Evolutionary conservation across 1,140 invertebrate genomes (phyloP).

Genomic region (Rhyacophila brunnea): DNA sequence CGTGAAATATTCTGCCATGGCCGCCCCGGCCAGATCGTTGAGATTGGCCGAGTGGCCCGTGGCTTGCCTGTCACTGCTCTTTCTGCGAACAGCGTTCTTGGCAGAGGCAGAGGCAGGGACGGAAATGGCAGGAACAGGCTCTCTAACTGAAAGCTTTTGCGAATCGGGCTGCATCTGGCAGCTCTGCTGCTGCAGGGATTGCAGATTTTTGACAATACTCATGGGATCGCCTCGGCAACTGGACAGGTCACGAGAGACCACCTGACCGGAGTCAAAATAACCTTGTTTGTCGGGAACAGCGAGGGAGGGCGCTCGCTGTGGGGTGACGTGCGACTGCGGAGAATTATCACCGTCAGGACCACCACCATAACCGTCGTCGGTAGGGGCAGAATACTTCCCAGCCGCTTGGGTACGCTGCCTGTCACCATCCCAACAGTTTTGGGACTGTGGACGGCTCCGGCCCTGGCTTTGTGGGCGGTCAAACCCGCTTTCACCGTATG

Average conservation of each 20-base stretch:
- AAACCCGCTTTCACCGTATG: slow-evolving; percentile 60
- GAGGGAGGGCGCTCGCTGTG: slow-evolving; percentile 35
- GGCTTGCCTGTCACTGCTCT: slow-evolving; percentile 54
- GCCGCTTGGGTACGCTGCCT: slow-evolving; percentile 26
- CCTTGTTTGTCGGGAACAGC: slow-evolving; percentile 44
- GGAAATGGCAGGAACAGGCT: slow-evolving; percentile 42
- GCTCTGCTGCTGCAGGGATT: slow-evolving; percentile 60
- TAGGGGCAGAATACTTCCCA: slow-evolving; percentile 35
- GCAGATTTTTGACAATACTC: slow-evolving; percentile 72
- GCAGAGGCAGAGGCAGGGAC: slow-evolving; percentile 36
- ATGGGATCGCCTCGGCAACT: slow-evolving; percentile 71
- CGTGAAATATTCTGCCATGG: slow-evolving; percentile 58
- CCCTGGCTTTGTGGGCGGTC: slow-evolving; percentile 55
- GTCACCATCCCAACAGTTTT: slow-evolving; percentile 52
- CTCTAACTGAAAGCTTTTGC: slow-evolving; percentile 48
- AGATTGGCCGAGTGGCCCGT: slow-evolving; percentile 45
- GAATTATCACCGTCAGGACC: slow-evolving; percentile 22
- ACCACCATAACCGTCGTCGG: slow-evolving; percentile 39
- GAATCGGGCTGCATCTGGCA: slow-evolving; percentile 57
- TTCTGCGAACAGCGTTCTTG: slow-evolving; percentile 50
- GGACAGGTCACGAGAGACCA: slow-evolving; percentile 67
- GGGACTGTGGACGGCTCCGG: slow-evolving; percentile 41
- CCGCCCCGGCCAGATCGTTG: slow-evolving; percentile 53
- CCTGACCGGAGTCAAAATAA: slow-evolving; percentile 59
- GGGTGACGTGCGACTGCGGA: slow-evolving; percentile 9